phyloP scores from a whole-genome alignment of 1,140 invertebrate genomes.

The Hylaeus anthracinus region DNA sequence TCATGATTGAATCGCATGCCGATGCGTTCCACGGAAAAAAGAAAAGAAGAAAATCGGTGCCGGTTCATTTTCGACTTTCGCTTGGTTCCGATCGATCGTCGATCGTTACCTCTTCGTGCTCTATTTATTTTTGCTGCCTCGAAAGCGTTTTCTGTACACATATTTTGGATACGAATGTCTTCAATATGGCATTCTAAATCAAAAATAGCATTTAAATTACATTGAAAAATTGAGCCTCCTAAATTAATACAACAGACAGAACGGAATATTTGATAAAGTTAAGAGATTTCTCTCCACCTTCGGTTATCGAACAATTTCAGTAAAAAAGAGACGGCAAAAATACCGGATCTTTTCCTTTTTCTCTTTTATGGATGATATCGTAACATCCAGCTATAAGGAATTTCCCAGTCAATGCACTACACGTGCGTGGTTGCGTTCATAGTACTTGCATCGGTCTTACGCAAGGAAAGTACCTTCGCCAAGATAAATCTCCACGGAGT shows the following conservation, averaged over 20 bases:
- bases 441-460: constrained; percentile 17
- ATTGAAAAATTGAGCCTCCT: too few relatives aligned
- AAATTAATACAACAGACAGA: too few relatives aligned
- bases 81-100: constrained; percentile 1
- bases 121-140: background rate
- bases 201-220: background rate
- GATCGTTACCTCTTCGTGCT: background rate
- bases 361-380: constrained; percentile 28
- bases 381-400: constrained; percentile 11
- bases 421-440: constrained; percentile 18
- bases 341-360: background rate
- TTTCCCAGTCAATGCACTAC: constrained; percentile 10
- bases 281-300: background rate
- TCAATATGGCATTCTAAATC: background rate
- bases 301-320: background rate
- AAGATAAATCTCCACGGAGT: constrained; percentile 25
- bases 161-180: background rate
- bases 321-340: background rate
- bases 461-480: constrained; percentile 40
- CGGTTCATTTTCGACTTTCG: constrained; percentile 26
- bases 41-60: constrained; percentile 8
- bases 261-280: background rate
- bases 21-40: background rate
- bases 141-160: background rate
- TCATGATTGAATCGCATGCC: too few relatives aligned